A percentile compares a stretch with the other conserved stretches of the same genome.
Conservation (phyloP, 2,113 vertebrate species). For the Megaceryle torquata region DNA sequence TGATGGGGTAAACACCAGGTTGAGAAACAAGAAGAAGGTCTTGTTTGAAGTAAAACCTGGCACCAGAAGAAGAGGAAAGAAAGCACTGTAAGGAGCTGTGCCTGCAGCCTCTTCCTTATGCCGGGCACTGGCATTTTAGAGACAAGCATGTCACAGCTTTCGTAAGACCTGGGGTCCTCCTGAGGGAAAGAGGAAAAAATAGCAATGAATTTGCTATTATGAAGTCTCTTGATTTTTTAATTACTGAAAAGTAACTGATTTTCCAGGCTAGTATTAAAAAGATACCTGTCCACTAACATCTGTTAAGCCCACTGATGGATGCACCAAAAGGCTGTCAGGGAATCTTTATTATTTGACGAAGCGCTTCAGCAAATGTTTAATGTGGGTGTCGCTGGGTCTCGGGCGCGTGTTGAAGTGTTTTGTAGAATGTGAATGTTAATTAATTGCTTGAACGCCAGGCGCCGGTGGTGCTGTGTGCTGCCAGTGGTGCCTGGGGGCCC, state of each 20-base stretch:
- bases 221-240: neutral
- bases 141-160: neutral
- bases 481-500: neutral
- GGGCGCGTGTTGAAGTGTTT: neutral
- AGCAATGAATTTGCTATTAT: neutral
- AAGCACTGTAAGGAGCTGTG: neutral
- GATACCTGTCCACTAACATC: neutral
- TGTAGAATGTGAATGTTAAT: neutral
- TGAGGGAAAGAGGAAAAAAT: neutral
- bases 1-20: neutral
- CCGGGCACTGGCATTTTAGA: neutral
- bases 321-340: neutral
- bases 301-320: rapidly evolving
- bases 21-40: neutral
- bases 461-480: neutral
- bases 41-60: neutral
- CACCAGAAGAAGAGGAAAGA: too few relatives aligned
- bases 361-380: neutral
- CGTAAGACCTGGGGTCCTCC: neutral
- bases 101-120: neutral
- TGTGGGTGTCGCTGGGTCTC: neutral
- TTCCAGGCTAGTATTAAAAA: neutral
- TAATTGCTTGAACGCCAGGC: neutral
- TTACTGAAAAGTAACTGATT: neutral
- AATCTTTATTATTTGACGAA: neutral